These are phyloP conservation scores for Platanista minor DNA, from an alignment of 2,113 vertebrate genomes.

Conservation along the genomic window DNA sequence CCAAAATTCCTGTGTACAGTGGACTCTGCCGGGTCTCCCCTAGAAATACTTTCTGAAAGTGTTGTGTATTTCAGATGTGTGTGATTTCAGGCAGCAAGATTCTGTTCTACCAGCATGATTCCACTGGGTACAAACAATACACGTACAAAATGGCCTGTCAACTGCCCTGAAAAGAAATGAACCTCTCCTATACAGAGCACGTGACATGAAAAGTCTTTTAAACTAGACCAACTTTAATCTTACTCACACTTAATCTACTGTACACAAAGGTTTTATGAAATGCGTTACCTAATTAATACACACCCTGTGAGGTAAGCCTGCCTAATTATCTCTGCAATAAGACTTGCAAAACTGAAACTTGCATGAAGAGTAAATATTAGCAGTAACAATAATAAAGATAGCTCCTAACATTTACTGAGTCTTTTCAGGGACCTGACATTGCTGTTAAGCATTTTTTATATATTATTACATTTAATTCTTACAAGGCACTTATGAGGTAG, in stretches of 20 bases:
- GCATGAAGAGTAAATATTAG: not conserved
- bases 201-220: not conserved
- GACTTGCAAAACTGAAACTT: not conserved
- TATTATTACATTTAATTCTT: not conserved
- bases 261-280: not conserved
- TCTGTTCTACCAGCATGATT: not conserved
- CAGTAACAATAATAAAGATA: not conserved
- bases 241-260: not conserved
- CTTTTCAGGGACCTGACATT: not conserved
- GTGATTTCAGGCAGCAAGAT: not conserved
- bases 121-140: not conserved
- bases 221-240: not conserved
- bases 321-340: not conserved
- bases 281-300: not conserved
- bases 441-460: not conserved
- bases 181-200: not conserved
- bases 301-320: not conserved
- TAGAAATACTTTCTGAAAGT: not conserved
- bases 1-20: not conserved
- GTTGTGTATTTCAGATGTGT: not conserved
- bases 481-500: not conserved
- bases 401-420: not conserved
- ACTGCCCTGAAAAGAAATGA: not conserved
- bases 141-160: not conserved
- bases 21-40: not conserved